These are phyloP conservation scores for Atlantisia rogersi DNA, from an alignment of 2,113 vertebrate species.

Conservation along the genomic window DNA sequence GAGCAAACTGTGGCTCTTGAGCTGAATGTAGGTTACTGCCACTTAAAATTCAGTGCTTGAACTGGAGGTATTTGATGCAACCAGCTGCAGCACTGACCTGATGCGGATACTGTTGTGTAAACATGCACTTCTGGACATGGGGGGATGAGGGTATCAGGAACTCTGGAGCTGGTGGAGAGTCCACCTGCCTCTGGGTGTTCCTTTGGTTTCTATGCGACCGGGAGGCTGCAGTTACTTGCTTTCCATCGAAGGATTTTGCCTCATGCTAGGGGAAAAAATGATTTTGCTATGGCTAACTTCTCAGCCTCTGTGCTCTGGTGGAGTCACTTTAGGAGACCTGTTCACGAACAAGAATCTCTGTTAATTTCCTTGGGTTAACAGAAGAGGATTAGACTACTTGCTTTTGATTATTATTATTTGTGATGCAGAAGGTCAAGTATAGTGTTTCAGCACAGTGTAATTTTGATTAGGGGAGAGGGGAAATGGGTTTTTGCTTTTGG, in stretches of 20 bases:
- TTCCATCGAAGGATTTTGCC: background rate
- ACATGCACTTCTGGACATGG: background rate
- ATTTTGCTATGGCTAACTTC: background rate
- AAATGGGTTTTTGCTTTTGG: background rate
- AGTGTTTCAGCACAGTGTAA: background rate
- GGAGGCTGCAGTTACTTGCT: background rate
- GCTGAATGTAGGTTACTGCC: background rate
- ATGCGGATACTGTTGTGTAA: accelerated
- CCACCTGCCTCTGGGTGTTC: background rate
- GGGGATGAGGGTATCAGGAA: background rate
- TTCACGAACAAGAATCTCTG: background rate
- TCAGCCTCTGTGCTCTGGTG: background rate
- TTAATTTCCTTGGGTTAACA: slow-evolving; percentile 18
- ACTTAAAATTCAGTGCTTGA: background rate
- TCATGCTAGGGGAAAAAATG: background rate
- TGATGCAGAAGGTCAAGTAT: background rate
- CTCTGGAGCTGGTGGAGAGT: background rate
- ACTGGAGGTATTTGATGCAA: background rate
- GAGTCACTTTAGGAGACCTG: background rate
- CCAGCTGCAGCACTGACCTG: background rate
- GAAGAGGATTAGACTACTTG: slow-evolving; percentile 1
- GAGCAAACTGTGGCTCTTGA: background rate
- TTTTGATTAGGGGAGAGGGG: background rate
- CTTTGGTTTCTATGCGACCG: background rate
- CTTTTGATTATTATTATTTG: slow-evolving; percentile 13